Evolutionary conservation across 2,888 invertebrate species (phyloP).

Genomic region (Drosophila demipolita): DNA sequence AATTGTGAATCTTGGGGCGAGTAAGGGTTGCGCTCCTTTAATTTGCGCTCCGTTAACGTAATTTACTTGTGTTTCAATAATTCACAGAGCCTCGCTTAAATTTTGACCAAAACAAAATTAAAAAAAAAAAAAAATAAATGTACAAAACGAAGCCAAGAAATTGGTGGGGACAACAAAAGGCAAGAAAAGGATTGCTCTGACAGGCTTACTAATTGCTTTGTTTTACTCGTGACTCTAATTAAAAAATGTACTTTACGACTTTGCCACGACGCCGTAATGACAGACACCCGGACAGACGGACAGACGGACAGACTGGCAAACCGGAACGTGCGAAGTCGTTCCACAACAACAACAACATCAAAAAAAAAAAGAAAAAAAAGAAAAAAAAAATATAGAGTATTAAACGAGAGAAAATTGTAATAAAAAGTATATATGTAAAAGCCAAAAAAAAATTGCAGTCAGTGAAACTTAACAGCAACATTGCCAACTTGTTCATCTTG

Average conservation of each 20-base stretch:
- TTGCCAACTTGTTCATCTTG: conserved; percentile 8
- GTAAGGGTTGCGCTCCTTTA: conserved; percentile 26
- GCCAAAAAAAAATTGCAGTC: conserved; percentile 29
- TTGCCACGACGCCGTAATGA: conserved; percentile 51
- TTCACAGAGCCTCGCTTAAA: conserved; percentile 69
- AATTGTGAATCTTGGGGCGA: conserved; percentile 6
- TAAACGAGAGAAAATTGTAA: conserved; percentile 26
- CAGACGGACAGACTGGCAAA: conserved; percentile 4
- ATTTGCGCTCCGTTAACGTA: conserved; percentile 64
- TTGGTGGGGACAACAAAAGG: conserved; percentile 14
- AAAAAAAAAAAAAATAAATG: conserved; percentile 66
- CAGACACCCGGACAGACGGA: conserved; percentile 38
- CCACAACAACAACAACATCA: not conserved
- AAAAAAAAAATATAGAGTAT: not conserved
- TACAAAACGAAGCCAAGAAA: not conserved
- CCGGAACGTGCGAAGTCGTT: conserved; percentile 25
- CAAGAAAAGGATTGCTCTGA: conserved; percentile 73
- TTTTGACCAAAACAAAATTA: conserved; percentile 64
- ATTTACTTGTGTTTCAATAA: conserved; percentile 72
- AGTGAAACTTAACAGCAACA: conserved; percentile 45
- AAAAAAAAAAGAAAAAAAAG: not conserved
- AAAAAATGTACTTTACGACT: conserved; percentile 79
- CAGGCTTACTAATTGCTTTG: conserved; percentile 78
- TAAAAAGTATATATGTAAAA: conserved; percentile 47
- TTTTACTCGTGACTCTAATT: conserved; percentile 79